Base-by-base conservation (phyloP, 2,797 vertebrate species). In the Myotis daubentonii region DNA sequence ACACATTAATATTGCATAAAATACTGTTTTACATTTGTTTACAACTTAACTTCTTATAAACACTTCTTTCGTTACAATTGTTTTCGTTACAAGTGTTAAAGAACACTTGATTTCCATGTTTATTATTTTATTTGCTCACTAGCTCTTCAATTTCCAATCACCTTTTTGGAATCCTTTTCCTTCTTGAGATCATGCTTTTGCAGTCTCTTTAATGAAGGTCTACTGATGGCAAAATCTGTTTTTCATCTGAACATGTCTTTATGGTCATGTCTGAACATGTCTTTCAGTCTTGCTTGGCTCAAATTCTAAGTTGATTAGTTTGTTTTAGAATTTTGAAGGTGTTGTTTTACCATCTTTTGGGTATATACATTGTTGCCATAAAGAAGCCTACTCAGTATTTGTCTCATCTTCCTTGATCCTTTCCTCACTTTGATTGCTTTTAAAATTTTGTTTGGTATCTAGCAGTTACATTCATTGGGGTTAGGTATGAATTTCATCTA, bases 1-100 rank as follows among this genome's bases (percentile, higher is more conserved):
- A 8, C 47, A 94, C 55, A 85, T 68, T 70, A 76, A 94, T 68
- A 9, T 74, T 95, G 36, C 17, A 79, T 60, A 94, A 76, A 93
- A 87, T 76, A 87, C 89, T 96, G 13, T 78, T 87, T 94, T 92
- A 95, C 28, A 95, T 53, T 68, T 93, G n/a, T 76, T 90, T 78
- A 95, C 36, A 95, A 76, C 84, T 94, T 88, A 60, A 30, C 12
- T 87, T 96, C 51, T 88, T 81, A 93, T 41, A 92, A 87, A 91
- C 28, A 91, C 12, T 91, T 88, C 49, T 76, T 94, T 88, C 57
- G 84, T 81, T 81, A 87, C 10, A 17, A 68, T 7, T 68, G 15
- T 60, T 83, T 93, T 78, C 96, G 36, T 36, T 36, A 36, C 36
- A 36, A 36, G 36, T 36, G 36, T 36, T 28, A 92, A 93, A 92